Conservation (phyloP, 2,888 invertebrate species). For the Xanthorhoe designata region DNA sequence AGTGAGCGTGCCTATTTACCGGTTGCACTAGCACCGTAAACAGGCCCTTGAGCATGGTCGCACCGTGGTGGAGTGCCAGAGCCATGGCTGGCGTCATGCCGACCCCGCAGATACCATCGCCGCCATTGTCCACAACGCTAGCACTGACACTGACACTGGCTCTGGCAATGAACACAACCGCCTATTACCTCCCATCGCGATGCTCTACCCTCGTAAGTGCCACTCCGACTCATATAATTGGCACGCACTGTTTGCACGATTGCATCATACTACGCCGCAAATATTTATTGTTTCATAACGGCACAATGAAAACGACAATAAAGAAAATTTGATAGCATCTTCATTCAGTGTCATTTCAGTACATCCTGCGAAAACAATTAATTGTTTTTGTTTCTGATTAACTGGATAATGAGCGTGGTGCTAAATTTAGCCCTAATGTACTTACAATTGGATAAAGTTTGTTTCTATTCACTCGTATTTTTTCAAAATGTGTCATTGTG, state of each 20-base stretch:
- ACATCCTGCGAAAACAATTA: conserved; percentile 50
- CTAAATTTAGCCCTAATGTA: conserved; percentile 28
- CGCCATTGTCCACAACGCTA: conserved; percentile 59
- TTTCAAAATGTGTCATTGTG: neutral
- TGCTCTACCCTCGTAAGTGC: conserved; percentile 33
- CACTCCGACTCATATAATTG: conserved; percentile 35
- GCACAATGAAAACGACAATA: conserved; percentile 36
- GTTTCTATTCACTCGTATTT: neutral
- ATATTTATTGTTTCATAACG: conserved; percentile 43
- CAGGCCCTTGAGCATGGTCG: conserved; percentile 61
- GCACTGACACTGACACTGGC: conserved; percentile 61
- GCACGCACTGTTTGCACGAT: conserved; percentile 37
- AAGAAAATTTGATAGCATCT: conserved; percentile 31
- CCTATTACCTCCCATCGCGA: conserved; percentile 29
- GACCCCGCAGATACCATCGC: conserved; percentile 61
- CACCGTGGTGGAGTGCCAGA: conserved; percentile 47
- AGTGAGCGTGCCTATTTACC: conserved; percentile 46
- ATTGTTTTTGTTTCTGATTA: conserved; percentile 32
- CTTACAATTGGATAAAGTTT: conserved; percentile 3
- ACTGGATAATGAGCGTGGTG: conserved; percentile 23
- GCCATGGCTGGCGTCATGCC: conserved; percentile 49
- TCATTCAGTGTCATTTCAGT: conserved; percentile 44
- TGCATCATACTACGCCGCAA: conserved; percentile 38
- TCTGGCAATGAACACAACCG: conserved; percentile 46
- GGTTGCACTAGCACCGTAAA: conserved; percentile 61